Conservation (phyloP, 2,113 vertebrate genomes). For the Prionailurus bengalensis region DNA sequence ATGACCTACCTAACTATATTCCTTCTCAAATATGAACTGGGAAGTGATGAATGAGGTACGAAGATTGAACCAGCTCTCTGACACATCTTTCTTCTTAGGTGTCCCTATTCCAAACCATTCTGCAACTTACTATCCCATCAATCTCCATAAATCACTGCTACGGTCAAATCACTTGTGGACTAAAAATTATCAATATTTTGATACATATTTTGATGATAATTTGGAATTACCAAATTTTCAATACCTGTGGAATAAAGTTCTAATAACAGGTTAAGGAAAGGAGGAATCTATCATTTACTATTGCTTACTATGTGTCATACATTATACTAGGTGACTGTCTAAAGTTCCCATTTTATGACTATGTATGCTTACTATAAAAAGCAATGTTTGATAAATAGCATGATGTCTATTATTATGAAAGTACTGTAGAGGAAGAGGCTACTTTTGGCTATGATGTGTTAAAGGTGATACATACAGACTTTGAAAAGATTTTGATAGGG, state of each 20-base stretch:
- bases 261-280: background rate
- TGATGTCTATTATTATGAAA: conserved; percentile 16
- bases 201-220: no score
- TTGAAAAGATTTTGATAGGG: background rate
- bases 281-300: background rate
- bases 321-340: background rate
- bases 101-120: background rate
- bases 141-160: background rate
- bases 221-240: background rate
- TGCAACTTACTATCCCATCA: background rate
- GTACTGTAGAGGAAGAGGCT: background rate
- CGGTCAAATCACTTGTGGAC: background rate
- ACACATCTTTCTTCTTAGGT: background rate
- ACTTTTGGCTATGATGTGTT: background rate
- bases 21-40: background rate
- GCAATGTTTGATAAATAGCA: background rate
- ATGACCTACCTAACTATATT: background rate
- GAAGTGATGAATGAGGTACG: background rate
- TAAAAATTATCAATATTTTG: background rate
- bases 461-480: background rate
- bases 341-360: background rate
- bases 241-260: background rate
- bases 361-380: background rate
- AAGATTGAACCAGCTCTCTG: background rate
- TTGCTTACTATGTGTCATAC: background rate